Evolutionary conservation across 2,888 invertebrate genomes (phyloP).

Genomic region (Allolobophora icterica): DNA sequence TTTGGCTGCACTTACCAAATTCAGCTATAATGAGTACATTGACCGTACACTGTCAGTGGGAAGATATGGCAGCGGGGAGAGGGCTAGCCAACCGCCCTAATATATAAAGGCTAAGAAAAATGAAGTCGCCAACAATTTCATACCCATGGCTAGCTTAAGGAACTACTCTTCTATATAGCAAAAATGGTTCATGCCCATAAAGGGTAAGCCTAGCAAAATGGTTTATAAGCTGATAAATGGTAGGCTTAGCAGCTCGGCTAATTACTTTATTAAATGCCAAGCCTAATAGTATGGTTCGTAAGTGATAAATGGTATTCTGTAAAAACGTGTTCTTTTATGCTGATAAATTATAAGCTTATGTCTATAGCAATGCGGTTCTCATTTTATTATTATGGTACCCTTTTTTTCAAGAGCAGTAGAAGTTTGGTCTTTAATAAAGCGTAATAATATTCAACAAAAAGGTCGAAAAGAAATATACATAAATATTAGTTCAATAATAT

Average conservation of each 20-base stretch:
- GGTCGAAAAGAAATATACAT: not conserved
- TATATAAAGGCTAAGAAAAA: too few relatives aligned
- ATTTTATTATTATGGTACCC: not conserved
- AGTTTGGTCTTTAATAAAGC: not conserved
- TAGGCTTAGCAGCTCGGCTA: not conserved
- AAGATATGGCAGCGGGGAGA: too few relatives aligned
- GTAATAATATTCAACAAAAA: not conserved
- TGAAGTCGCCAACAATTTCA: too few relatives aligned
- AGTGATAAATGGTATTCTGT: not conserved
- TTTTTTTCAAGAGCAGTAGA: not conserved
- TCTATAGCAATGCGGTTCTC: not conserved
- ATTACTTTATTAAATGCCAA: not conserved
- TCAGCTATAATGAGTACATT: too few relatives aligned
- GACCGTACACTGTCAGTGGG: too few relatives aligned
- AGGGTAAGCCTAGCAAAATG: too few relatives aligned
- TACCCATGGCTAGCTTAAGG: too few relatives aligned
- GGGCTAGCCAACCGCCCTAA: too few relatives aligned
- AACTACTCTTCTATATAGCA: too few relatives aligned
- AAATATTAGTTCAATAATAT: not conserved
- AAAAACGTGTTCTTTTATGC: not conserved
- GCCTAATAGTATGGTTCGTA: not conserved
- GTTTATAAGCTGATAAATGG: too few relatives aligned
- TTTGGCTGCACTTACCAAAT: too few relatives aligned
- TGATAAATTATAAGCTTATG: not conserved
- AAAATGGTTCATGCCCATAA: too few relatives aligned